phyloP scores from a whole-genome alignment of 2,888 invertebrate species.

The Aradus depressus region DNA sequence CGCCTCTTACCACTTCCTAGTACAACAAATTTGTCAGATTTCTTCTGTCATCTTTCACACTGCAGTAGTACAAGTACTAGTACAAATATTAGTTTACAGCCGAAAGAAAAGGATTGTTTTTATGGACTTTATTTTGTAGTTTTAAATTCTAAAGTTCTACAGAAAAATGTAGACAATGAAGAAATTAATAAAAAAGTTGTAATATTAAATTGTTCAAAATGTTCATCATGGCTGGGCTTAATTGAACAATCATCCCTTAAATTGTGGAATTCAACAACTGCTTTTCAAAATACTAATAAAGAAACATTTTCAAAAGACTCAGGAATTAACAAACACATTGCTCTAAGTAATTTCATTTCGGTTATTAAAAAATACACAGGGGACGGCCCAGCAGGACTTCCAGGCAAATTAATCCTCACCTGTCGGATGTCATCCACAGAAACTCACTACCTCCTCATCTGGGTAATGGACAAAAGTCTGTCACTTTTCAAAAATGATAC shows the following conservation, averaged over 20 bases:
- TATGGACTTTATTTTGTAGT: slow-evolving; percentile 47
- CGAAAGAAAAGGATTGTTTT: slow-evolving; percentile 41
- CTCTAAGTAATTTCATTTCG: slow-evolving; percentile 43
- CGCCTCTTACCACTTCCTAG: slow-evolving; percentile 52
- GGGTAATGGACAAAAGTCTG: slow-evolving; percentile 51
- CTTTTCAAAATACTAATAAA: slow-evolving; percentile 33
- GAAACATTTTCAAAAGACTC: not conserved
- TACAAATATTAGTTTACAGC: slow-evolving; percentile 5
- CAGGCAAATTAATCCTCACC: slow-evolving; percentile 46
- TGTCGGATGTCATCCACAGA: slow-evolving; percentile 39
- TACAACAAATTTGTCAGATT: slow-evolving; percentile 49
- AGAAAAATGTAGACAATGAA: slow-evolving; percentile 29
- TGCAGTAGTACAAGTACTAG: not conserved
- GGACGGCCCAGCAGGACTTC: slow-evolving; percentile 43
- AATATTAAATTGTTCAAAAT: slow-evolving; percentile 46
- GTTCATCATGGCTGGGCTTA: slow-evolving; percentile 47
- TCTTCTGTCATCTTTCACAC: slow-evolving; percentile 48
- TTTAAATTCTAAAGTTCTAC: slow-evolving; percentile 39
- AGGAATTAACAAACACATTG: not conserved
- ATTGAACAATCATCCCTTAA: slow-evolving; percentile 39
- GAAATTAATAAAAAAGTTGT: slow-evolving; percentile 36
- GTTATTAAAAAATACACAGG: slow-evolving; percentile 43
- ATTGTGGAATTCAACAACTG: slow-evolving; percentile 48
- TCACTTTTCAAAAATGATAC: slow-evolving; percentile 38
- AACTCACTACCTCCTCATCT: slow-evolving; percentile 46